These are phyloP conservation scores for Cotesia glomerata DNA, from an alignment of 1,140 invertebrate genomes.

Conservation along the genomic window DNA sequence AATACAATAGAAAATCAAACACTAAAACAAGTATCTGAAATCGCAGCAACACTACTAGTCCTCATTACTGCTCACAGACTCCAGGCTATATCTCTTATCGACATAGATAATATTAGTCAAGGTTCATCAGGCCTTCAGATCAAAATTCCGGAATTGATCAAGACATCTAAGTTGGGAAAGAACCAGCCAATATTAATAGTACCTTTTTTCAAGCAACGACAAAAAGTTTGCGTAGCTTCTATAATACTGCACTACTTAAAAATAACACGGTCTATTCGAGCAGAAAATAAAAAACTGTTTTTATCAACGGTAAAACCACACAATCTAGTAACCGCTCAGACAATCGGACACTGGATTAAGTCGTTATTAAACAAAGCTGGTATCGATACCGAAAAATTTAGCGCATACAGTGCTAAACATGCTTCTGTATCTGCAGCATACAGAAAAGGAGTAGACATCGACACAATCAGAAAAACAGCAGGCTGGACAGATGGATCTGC, in stretches of 20 bases:
- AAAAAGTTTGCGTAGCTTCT: conserved; percentile 24
- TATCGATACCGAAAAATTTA: conserved; percentile 31
- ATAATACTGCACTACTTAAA: conserved; percentile 10
- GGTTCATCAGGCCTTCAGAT: background rate
- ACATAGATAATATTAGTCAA: conserved; percentile 9
- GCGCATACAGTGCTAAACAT: conserved; percentile 45
- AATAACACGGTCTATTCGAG: background rate
- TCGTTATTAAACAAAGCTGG: conserved; percentile 19
- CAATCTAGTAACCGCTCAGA: conserved; percentile 10
- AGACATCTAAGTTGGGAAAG: conserved; percentile 22
- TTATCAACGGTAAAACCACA: conserved; percentile 20
- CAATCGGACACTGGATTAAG: conserved; percentile 32
- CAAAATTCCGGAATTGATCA: conserved; percentile 14
- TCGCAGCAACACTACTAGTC: conserved; percentile 4
- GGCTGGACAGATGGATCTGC: conserved; percentile 41
- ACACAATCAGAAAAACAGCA: conserved; percentile 42
- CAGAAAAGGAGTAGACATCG: conserved; percentile 37
- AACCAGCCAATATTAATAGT: conserved; percentile 13
- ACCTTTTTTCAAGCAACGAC: conserved; percentile 19
- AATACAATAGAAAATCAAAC: background rate
- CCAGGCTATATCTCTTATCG: conserved; percentile 23
- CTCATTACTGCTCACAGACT: conserved; percentile 21
- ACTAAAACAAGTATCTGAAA: conserved; percentile 15
- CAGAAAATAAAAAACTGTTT: conserved; percentile 13
- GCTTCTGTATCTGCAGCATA: conserved; percentile 45